phyloP scores from a whole-genome alignment of 1,140 invertebrate species.

The Zaprionus vittiger region DNA sequence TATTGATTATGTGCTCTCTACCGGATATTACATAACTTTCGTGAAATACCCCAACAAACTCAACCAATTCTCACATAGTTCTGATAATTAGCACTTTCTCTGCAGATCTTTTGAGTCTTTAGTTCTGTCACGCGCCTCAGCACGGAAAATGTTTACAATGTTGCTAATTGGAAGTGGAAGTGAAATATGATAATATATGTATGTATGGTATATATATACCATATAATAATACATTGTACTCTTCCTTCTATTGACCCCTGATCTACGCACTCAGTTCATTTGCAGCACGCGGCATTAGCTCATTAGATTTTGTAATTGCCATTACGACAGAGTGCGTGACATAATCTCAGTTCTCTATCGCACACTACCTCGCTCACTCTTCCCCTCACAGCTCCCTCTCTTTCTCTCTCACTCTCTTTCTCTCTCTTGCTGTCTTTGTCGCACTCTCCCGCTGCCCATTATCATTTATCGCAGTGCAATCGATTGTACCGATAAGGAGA shows the following conservation, averaged over 20 bases:
- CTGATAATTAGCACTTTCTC: constrained; percentile 44
- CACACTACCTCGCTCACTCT: neutral
- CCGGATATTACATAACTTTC: constrained; percentile 36
- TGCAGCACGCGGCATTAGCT: constrained; percentile 9
- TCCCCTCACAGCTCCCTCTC: neutral
- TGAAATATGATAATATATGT: neutral
- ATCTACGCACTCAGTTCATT: neutral
- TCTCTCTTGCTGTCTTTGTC: neutral
- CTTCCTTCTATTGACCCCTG: neutral
- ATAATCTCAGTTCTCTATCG: constrained; percentile 54
- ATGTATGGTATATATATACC: no score
- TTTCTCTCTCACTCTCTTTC: neutral
- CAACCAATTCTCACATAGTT: constrained; percentile 20
- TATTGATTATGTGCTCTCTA: constrained; percentile 9
- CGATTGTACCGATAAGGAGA: constrained; percentile 53
- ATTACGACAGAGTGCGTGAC: constrained; percentile 61
- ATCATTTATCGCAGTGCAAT: constrained; percentile 52
- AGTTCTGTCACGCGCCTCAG: neutral
- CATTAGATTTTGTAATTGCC: constrained; percentile 74
- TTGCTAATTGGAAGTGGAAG: neutral
- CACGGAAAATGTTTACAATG: neutral
- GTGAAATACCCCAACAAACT: constrained; percentile 2
- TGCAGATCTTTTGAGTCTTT: constrained; percentile 18
- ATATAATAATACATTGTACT: neutral
- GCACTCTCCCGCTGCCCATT: constrained; percentile 29